Percentiles rank a stretch among this genome's conserved stretches.
These are phyloP conservation scores for Steatocranus sp. DNA, from an alignment of 2,797 vertebrate genomes.

Conservation along the genomic window DNA sequence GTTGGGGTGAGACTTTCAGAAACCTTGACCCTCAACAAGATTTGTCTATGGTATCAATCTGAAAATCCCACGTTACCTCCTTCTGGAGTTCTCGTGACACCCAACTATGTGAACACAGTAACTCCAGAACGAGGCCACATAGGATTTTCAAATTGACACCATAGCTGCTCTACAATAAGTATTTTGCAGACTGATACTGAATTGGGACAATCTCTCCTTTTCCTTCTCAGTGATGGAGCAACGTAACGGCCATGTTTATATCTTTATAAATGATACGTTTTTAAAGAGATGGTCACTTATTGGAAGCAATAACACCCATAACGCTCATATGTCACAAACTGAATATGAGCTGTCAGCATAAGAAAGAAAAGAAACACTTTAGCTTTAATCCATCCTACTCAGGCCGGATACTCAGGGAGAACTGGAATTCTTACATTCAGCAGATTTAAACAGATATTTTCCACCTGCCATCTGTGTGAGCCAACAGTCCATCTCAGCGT, in stretches of 20 bases:
- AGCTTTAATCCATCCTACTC: too few relatives aligned
- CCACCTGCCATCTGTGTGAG: background rate
- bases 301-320: background rate
- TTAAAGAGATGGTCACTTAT: background rate
- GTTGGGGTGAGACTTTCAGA: background rate
- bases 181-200: background rate
- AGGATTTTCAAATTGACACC: background rate
- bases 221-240: background rate
- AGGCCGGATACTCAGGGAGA: background rate
- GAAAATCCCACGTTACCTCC: background rate
- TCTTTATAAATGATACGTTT: background rate
- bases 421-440: background rate
- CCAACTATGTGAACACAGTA: rapidly evolving
- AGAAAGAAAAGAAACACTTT: background rate
- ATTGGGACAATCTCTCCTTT: background rate
- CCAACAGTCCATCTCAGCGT: background rate
- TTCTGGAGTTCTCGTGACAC: rapidly evolving
- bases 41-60: background rate
- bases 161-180: background rate
- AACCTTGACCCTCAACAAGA: background rate
- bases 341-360: background rate
- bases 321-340: background rate
- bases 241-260: background rate
- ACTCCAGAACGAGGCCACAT: background rate
- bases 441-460: background rate